Evolutionary conservation across 1,140 invertebrate genomes (phyloP), one percentile per base, ranked within the genome.

Genomic region (Drosophila repletoides): DNA sequence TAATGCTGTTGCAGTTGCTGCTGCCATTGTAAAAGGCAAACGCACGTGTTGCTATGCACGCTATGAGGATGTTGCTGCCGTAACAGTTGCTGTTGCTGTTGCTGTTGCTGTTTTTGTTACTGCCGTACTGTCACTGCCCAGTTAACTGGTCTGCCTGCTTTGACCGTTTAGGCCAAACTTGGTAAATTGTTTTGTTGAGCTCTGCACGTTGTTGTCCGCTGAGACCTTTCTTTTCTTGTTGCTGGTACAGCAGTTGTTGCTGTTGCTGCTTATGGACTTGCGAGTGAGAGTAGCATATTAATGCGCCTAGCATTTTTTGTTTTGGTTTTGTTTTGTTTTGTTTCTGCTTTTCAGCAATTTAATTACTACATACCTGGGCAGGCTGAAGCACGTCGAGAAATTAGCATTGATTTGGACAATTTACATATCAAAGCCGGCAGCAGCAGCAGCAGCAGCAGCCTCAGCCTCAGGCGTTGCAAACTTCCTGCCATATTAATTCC

Each of bases 241-340:
- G 28, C 12, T 59, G 36, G 26, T 51, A 26, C 21, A 29, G 56
- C 22, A 26, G 21, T 10, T 45, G 41, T 5, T 38, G 28, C n/a
- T 43, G 46, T 1, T 34, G 26, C 33, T 36, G 56, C 38, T 51
- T 43, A 28, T 60, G 56, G 36, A 22, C 28, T 29, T 26, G 41
- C 63, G 79, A 80, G 84, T 88, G 86, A 88, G 84, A 76, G 84
- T 74, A 76, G 84, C 84, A 88, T 88, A 88, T 86, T 86, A 88
- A 88, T 88, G 65, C 36, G 33, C 7, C 45, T 43, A 19, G 52
- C 34, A 43, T 45, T 58, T 33, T 53, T 52, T 48, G 15, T 17
- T 59, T 61, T 59, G 31, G 34, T 41, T 52, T 45, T 40, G 24
- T 41, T 38, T 40, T 58, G 19, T 21, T 24, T 28, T 55, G n/a